These are phyloP conservation scores for Hedya salicella DNA, from an alignment of 2,888 invertebrate species.

Conservation along the genomic window DNA sequence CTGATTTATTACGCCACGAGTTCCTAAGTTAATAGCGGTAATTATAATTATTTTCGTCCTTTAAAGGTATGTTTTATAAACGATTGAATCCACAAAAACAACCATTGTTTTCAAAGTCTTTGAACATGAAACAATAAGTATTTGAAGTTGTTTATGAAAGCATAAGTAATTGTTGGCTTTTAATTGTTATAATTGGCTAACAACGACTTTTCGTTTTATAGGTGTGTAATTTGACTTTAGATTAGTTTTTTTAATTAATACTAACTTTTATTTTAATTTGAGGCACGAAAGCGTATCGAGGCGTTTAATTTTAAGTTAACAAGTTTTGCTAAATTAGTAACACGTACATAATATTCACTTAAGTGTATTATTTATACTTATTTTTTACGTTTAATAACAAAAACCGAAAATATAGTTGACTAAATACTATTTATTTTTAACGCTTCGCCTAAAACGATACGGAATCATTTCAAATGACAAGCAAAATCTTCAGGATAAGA, in stretches of 20 bases:
- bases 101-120: constrained; percentile 3
- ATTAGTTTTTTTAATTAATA: neutral
- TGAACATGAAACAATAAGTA: constrained; percentile 15
- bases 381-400: too few relatives aligned
- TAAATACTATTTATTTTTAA: too few relatives aligned
- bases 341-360: neutral
- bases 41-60: neutral
- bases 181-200: constrained; percentile 14
- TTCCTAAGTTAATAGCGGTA: neutral
- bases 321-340: neutral
- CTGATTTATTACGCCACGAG: neutral
- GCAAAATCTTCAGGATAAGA: too few relatives aligned
- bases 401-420: too few relatives aligned
- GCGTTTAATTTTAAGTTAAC: neutral
- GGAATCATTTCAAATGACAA: too few relatives aligned
- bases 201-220: neutral
- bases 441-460: too few relatives aligned
- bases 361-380: too few relatives aligned
- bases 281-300: neutral
- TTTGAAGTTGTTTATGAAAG: constrained; percentile 8
- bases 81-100: constrained; percentile 6
- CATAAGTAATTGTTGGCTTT: constrained; percentile 5
- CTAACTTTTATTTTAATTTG: neutral
- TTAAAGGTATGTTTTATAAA: neutral
- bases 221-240: constrained; percentile 2